Evolutionary conservation across 2,888 invertebrate genomes (phyloP).

Genomic region (Andrena trimmerana): DNA sequence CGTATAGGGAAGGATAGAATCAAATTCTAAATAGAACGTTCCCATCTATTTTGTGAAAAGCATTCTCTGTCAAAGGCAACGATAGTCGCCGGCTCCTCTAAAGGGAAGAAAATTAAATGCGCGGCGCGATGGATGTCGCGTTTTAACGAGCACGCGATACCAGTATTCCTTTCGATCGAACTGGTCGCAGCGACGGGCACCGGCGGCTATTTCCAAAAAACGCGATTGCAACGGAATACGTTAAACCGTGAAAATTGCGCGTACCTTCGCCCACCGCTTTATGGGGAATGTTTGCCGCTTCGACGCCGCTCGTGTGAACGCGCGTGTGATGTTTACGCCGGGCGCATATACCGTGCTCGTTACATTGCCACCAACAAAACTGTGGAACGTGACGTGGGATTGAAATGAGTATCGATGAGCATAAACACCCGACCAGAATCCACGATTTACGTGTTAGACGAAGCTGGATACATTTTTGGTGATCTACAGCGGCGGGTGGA

Average conservation of each 20-base stretch:
- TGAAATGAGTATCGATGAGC: constrained; percentile 54
- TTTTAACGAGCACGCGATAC: constrained; percentile 15
- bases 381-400: constrained; percentile 58
- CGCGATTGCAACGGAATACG: constrained; percentile 62
- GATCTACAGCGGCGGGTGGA: constrained; percentile 7
- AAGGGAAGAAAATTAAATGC: not conserved
- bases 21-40: not conserved
- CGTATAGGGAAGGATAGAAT: too few species aligned
- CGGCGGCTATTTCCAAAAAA: constrained; percentile 56
- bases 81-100: not conserved
- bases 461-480: constrained; percentile 9
- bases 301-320: constrained; percentile 41
- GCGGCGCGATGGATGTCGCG: not conserved
- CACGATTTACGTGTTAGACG: constrained; percentile 30
- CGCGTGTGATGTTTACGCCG: constrained; percentile 59
- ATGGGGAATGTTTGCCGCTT: constrained; percentile 54
- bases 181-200: constrained; percentile 33
- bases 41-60: not conserved
- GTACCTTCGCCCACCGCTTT: constrained; percentile 42
- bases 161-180: constrained; percentile 28
- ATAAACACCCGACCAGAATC: constrained; percentile 22
- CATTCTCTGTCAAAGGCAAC: not conserved
- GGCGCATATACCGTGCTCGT: constrained; percentile 39
- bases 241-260: constrained; percentile 71
- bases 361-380: constrained; percentile 58